Conservation (phyloP, 1,140 invertebrate genomes). For the Drosophila ohnishii region DNA sequence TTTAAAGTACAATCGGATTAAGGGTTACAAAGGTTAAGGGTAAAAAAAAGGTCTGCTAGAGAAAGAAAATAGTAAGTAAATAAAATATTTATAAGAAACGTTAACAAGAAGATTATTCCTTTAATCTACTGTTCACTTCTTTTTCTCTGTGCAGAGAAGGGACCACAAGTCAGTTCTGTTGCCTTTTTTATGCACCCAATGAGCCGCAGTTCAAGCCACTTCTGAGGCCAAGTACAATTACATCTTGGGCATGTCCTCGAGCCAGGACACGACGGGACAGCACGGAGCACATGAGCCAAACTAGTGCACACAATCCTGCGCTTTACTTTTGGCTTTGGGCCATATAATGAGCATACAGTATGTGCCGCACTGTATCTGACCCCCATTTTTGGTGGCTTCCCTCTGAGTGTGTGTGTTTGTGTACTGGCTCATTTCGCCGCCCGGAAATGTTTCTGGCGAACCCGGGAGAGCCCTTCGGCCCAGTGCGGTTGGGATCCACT, state of each 20-base stretch:
- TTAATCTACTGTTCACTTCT: not conserved
- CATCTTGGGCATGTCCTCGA: constrained; percentile 31
- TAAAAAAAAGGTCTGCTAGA: not conserved
- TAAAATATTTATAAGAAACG: not conserved
- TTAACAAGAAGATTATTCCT: not conserved
- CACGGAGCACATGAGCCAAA: constrained; percentile 4
- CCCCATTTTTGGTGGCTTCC: constrained; percentile 2
- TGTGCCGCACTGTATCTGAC: constrained; percentile 1
- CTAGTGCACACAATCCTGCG: constrained; percentile 13
- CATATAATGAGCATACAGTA: constrained; percentile 47
- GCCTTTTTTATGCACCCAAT: constrained; percentile 9
- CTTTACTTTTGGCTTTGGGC: constrained; percentile 21
- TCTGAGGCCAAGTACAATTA: constrained; percentile 42
- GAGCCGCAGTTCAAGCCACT: constrained; percentile 20
- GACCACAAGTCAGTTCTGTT: not conserved
- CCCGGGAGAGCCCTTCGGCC: constrained; percentile 29
- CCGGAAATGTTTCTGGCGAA: constrained; percentile 39
- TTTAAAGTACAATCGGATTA: constrained; percentile 27
- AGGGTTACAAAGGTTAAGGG: not conserved
- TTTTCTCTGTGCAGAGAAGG: not conserved
- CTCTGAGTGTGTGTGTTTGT: not conserved
- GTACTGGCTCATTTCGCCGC: constrained; percentile 29
- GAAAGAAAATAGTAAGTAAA: not conserved
- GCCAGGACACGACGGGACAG: constrained; percentile 17
- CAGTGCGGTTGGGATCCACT: constrained; percentile 18